These are phyloP conservation scores for Leptinotarsa peninsularis DNA, from an alignment of 2,888 invertebrate genomes.

Conservation along the genomic window DNA sequence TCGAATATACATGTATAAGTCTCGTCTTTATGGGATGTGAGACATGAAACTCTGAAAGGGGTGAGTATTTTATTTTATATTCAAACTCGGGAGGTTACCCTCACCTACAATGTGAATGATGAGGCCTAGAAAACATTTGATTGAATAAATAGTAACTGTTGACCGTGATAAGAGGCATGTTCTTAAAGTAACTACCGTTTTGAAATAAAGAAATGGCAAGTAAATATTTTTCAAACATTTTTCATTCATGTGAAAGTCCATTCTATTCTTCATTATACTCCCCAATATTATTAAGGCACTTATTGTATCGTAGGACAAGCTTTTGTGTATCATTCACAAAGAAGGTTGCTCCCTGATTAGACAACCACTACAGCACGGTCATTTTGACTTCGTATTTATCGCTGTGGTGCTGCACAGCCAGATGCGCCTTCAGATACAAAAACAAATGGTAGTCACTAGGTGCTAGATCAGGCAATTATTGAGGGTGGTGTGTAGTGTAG, in stretches of 20 bases:
- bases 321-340: conserved; percentile 28
- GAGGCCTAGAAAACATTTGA: too few species aligned
- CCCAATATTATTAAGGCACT: conserved; percentile 34
- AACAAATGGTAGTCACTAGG: neutral
- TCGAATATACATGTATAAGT: too few species aligned
- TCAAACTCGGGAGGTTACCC: too few species aligned
- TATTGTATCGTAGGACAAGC: conserved; percentile 17
- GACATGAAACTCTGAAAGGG: too few species aligned
- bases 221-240: neutral
- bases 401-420: neutral
- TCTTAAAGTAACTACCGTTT: neutral
- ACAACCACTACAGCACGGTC: neutral
- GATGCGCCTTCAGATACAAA: neutral
- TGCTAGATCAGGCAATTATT: too few species aligned
- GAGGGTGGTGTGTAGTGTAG: too few species aligned
- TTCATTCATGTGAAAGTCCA: neutral
- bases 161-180: neutral
- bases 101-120: too few species aligned
- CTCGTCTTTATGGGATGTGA: too few species aligned
- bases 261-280: neutral
- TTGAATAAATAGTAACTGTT: too few species aligned
- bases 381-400: neutral
- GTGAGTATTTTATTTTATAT: too few species aligned
- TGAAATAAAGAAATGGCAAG: neutral
- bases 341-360: neutral